Percentiles rank a stretch among this genome's conserved stretches.
Evolutionary conservation across 1,140 invertebrate species (phyloP).

Genomic region (Chironomus tepperi): DNA sequence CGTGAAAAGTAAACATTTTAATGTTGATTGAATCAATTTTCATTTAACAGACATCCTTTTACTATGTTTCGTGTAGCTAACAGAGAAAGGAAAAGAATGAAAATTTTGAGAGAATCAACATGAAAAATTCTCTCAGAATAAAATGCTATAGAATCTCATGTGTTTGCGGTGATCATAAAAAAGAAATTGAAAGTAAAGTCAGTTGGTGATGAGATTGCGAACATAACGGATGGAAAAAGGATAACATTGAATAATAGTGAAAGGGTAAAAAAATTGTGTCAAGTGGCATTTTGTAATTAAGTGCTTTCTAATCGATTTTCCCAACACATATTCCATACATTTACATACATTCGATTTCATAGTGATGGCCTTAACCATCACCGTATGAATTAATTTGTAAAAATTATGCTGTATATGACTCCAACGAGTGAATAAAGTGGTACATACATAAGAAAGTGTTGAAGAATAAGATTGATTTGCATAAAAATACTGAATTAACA

Average conservation of each 20-base stretch:
- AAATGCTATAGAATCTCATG: no score
- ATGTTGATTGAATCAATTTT: no score
- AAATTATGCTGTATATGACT: not conserved
- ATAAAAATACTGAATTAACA: not conserved
- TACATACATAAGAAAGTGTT: not conserved
- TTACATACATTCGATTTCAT: not conserved
- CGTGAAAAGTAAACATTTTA: no score
- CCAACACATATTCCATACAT: not conserved
- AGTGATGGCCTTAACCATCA: not conserved
- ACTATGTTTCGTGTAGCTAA: no score
- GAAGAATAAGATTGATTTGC: not conserved
- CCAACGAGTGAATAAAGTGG: not conserved
- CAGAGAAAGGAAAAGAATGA: no score
- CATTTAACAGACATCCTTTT: no score
- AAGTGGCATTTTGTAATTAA: not conserved
- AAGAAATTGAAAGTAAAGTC: slow-evolving; percentile 2
- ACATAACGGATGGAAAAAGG: slow-evolving; percentile 12
- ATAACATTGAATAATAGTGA: not conserved
- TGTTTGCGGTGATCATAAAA: not conserved
- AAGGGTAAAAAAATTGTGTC: not conserved
- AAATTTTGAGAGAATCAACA: no score
- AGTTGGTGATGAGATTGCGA: not conserved
- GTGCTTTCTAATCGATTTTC: not conserved
- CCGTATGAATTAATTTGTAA: not conserved
- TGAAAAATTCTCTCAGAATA: no score